Evolutionary conservation across 2,888 invertebrate species (phyloP).

Genomic region (Acronicta aceris): DNA sequence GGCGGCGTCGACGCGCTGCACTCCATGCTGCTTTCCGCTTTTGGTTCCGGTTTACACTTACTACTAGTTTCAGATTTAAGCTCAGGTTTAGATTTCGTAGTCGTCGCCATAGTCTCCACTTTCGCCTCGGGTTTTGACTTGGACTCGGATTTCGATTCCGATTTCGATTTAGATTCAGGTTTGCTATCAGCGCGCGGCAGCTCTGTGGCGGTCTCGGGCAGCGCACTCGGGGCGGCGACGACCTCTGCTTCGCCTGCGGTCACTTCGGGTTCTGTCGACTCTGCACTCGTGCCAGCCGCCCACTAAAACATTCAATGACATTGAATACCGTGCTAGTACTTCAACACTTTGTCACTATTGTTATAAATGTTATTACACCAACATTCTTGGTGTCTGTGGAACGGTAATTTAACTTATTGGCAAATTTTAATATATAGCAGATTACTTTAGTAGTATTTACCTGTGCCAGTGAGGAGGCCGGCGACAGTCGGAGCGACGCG

Average conservation of each 20-base stretch:
- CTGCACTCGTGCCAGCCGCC: conserved; percentile 73
- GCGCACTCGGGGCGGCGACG: conserved; percentile 43
- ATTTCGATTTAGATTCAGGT: conserved; percentile 51
- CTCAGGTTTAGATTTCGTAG: conserved; percentile 59
- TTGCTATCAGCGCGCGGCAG: conserved; percentile 50
- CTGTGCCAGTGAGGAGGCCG: conserved; percentile 74
- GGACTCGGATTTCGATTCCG: conserved; percentile 51
- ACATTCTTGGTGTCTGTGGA: too few species aligned
- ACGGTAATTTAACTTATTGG: too few species aligned
- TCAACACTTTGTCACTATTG: too few species aligned
- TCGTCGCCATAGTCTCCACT: conserved; percentile 55
- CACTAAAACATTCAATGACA: conserved; percentile 65
- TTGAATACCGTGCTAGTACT: neutral
- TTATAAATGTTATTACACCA: too few species aligned
- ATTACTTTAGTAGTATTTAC: conserved; percentile 44
- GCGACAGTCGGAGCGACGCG: conserved; percentile 76
- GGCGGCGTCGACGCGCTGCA: conserved; percentile 66
- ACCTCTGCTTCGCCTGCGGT: conserved; percentile 39
- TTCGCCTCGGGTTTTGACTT: conserved; percentile 54
- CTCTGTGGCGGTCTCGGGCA: conserved; percentile 51
- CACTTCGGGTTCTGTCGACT: conserved; percentile 55
- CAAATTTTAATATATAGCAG: too few species aligned
- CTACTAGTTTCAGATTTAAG: conserved; percentile 55
- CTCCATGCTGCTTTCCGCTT: conserved; percentile 61
- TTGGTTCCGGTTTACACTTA: conserved; percentile 55